These are phyloP conservation scores for Catharus bicknelli DNA, from an alignment of 2,113 vertebrate genomes.

Conservation along the genomic window DNA sequence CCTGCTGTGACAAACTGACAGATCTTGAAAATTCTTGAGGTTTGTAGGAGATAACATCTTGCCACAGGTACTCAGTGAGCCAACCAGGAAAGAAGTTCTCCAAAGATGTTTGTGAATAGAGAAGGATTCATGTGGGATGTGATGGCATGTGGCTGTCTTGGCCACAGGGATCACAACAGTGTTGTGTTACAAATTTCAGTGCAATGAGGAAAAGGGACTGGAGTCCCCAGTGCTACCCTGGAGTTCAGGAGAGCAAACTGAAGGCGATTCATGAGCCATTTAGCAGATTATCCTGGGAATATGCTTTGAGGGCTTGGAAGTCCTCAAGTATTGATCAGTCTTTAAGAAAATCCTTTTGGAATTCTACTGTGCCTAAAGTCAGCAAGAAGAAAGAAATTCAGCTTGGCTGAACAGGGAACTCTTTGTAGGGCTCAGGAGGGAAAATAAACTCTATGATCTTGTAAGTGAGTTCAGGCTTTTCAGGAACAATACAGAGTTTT, in stretches of 20 bases:
- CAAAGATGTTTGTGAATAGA: neutral
- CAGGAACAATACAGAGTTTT: neutral
- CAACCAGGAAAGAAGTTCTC: neutral
- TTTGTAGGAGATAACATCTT: no score
- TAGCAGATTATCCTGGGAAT: neutral
- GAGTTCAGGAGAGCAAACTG: neutral
- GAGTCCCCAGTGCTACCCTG: neutral
- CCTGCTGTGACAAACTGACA: neutral
- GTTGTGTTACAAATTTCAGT: neutral
- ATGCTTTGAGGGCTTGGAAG: neutral
- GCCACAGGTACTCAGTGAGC: neutral
- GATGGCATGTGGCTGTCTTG: neutral
- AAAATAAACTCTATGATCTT: neutral
- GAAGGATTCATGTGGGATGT: neutral
- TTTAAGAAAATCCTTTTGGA: neutral
- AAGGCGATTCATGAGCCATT: neutral
- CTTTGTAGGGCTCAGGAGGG: accelerated
- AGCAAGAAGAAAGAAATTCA: neutral
- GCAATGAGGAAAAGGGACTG: neutral
- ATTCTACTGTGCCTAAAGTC: neutral
- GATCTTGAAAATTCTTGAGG: neutral
- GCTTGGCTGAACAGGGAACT: neutral
- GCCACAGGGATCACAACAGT: neutral
- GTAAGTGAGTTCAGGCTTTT: neutral
- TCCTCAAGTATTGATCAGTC: neutral